phyloP scores from a whole-genome alignment of 2,888 invertebrate genomes.

The Autographa pulchrina region DNA sequence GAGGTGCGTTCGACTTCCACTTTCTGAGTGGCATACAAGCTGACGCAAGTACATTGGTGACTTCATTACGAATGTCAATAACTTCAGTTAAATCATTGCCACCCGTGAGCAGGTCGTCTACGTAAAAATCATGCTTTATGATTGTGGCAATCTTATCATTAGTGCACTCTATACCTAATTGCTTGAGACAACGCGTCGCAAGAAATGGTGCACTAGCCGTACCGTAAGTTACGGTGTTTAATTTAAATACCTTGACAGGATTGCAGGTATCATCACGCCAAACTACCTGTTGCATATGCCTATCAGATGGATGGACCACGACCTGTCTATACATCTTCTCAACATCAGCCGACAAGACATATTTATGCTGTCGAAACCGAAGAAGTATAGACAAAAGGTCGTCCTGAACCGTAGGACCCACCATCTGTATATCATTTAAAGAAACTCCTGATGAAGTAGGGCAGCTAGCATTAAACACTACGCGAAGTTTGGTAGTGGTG shows the following conservation, averaged over 20 bases:
- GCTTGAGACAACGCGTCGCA: conserved; percentile 52
- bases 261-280: conserved; percentile 49
- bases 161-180: conserved; percentile 47
- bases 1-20: conserved; percentile 54
- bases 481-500: conserved; percentile 8
- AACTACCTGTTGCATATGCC: conserved; percentile 45
- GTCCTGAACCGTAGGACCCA: conserved; percentile 51
- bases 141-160: conserved; percentile 32
- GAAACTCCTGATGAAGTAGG: conserved; percentile 34
- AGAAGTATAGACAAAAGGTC: conserved; percentile 55
- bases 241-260: conserved; percentile 31
- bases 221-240: conserved; percentile 59
- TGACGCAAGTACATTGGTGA: conserved; percentile 40
- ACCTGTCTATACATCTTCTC: conserved; percentile 51
- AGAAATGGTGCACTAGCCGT: conserved; percentile 58
- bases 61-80: conserved; percentile 16
- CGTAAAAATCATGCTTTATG: conserved; percentile 56
- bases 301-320: conserved; percentile 37
- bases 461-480: conserved; percentile 43
- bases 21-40: conserved; percentile 54
- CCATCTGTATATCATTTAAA: conserved; percentile 46
- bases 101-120: conserved; percentile 49
- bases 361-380: conserved; percentile 46
- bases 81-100: conserved; percentile 29
- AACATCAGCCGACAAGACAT: conserved; percentile 10